These are phyloP conservation scores for Lepidocolaptes lacrymiger DNA, from an alignment of 2,797 vertebrate species.

Conservation along the genomic window DNA sequence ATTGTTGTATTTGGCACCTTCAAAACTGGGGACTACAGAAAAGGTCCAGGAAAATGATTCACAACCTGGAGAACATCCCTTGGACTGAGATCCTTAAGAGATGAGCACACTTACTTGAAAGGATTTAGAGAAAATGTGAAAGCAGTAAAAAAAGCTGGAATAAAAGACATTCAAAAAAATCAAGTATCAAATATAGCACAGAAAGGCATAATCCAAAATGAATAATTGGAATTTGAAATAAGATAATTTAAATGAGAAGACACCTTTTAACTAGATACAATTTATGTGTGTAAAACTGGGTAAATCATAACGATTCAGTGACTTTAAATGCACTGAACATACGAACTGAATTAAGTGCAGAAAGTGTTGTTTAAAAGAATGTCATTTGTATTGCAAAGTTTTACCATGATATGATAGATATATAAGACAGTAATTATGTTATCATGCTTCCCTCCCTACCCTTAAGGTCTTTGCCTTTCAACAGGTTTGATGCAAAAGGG, in stretches of 20 bases:
- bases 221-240: not conserved
- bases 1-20: not conserved
- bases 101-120: not conserved
- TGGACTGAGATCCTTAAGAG: not conserved
- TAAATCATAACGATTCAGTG: not conserved
- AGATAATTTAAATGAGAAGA: not conserved
- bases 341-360: not conserved
- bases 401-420: slow-evolving; percentile 36
- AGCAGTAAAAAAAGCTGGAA: not conserved
- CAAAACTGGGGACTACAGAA: not conserved
- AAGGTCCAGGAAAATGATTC: not conserved
- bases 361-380: slow-evolving; percentile 13
- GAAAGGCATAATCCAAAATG: not conserved
- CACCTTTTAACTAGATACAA: not conserved
- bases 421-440: slow-evolving; percentile 38
- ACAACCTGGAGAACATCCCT: not conserved
- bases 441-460: slow-evolving; percentile 53
- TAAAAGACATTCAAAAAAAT: not conserved
- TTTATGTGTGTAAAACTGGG: not conserved
- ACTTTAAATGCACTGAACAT: not conserved
- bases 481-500: slow-evolving; percentile 38
- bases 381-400: slow-evolving; percentile 59
- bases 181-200: not conserved
- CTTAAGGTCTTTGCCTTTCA: slow-evolving; percentile 45
- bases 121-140: not conserved